Percentiles rank a stretch among this genome's conserved stretches.
Conservation (phyloP, 1,140 invertebrate species). For the Pseudomyrmex cubaensis region DNA sequence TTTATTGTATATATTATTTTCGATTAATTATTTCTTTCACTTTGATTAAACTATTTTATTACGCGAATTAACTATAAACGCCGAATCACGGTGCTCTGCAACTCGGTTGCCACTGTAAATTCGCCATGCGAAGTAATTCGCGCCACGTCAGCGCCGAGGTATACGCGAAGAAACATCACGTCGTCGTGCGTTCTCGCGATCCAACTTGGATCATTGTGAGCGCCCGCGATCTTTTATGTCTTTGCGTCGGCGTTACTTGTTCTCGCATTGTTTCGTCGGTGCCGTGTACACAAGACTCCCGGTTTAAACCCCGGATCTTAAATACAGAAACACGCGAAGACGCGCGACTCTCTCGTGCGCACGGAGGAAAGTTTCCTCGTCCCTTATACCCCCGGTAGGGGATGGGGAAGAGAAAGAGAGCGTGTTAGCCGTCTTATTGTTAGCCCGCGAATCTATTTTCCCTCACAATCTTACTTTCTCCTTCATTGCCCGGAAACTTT, state of each 20-base stretch:
- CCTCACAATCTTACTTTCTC: conserved; percentile 24
- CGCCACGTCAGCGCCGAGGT: no score
- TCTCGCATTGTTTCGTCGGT: conserved; percentile 1
- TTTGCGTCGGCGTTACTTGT: neutral
- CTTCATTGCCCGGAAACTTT: conserved; percentile 15
- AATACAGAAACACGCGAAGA: conserved; percentile 6
- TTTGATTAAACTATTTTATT: no score
- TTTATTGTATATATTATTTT: no score
- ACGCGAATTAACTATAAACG: no score
- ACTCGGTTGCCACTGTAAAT: no score
- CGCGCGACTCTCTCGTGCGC: neutral
- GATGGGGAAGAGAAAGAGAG: neutral
- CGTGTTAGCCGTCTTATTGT: conserved; percentile 15
- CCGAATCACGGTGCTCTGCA: no score
- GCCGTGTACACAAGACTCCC: neutral
- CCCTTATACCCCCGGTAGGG: no score
- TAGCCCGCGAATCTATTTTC: conserved; percentile 14
- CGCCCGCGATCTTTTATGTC: conserved; percentile 5
- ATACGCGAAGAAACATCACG: neutral
- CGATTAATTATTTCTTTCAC: no score
- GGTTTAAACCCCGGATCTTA: conserved; percentile 32
- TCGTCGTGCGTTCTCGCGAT: neutral
- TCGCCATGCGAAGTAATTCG: neutral
- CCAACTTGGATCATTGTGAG: conserved; percentile 20
- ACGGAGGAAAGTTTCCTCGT: conserved; percentile 18